Evolutionary conservation across 2,113 vertebrate species (phyloP).

Genomic region (Myxocyprinus asiaticus): DNA sequence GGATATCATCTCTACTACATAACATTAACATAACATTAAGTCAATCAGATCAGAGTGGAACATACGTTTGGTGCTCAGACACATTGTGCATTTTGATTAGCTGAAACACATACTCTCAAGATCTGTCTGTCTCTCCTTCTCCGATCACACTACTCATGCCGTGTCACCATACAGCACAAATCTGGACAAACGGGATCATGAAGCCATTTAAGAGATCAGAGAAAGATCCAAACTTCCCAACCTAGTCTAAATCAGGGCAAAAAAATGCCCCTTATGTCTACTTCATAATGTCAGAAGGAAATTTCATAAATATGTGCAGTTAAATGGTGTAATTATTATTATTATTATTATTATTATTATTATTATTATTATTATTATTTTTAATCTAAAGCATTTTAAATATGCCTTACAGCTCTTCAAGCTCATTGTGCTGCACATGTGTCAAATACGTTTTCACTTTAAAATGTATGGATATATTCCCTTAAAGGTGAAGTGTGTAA

Average conservation of each 20-base stretch:
- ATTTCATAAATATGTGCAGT: not conserved
- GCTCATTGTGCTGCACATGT: not conserved
- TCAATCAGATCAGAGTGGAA: not conserved
- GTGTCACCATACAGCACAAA: slow-evolving; percentile 35
- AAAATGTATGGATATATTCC: too few relatives aligned
- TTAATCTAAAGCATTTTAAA: too few relatives aligned
- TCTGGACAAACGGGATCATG: slow-evolving; percentile 15
- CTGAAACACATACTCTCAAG: slow-evolving; percentile 30
- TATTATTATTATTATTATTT: too few relatives aligned
- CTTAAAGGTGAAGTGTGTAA: too few relatives aligned
- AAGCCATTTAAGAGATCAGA: not conserved
- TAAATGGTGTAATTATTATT: not conserved
- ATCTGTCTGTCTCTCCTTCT: slow-evolving; percentile 29
- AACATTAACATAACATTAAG: slow-evolving; percentile 35
- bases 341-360: too few relatives aligned
- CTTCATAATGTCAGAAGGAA: too few relatives aligned
- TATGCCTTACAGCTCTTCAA: not conserved
- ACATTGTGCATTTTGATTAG: not conserved
- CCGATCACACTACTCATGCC: slow-evolving; percentile 4
- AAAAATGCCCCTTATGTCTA: too few relatives aligned
- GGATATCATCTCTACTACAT: not conserved
- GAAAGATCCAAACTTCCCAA: not conserved
- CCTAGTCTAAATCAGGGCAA: too few relatives aligned
- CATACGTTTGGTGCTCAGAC: slow-evolving; percentile 16
- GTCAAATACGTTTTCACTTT: not conserved